phyloP scores from a whole-genome alignment of 2,797 vertebrate species.

The Periophthalmus magnuspinnatus region DNA sequence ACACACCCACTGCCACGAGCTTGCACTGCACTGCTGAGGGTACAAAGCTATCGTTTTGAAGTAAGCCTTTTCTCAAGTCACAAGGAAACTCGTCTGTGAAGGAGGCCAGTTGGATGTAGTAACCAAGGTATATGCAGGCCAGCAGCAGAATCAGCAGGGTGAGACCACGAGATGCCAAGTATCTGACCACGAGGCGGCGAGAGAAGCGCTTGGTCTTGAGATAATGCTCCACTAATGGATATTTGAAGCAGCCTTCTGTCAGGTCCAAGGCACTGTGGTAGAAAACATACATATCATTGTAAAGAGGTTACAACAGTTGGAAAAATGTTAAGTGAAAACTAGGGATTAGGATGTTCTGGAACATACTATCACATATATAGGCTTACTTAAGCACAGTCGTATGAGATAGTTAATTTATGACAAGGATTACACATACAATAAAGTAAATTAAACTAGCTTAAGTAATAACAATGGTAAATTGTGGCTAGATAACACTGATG shows the following conservation, averaged over 20 bases:
- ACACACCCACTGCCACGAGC: conserved; percentile 90
- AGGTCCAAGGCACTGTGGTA: conserved; percentile 82
- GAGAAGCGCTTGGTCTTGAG: conserved; percentile 88
- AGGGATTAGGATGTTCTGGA: not conserved
- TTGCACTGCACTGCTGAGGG: conserved; percentile 88
- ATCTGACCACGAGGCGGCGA: conserved; percentile 80
- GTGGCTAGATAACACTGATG: too few relatives aligned
- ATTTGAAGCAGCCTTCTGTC: conserved; percentile 88
- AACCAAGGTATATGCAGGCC: conserved; percentile 86
- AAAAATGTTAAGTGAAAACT: conserved; percentile 2
- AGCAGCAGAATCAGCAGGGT: conserved; percentile 82
- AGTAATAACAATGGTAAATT: too few relatives aligned
- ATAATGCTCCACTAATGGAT: conserved; percentile 94
- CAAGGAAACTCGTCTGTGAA: conserved; percentile 91
- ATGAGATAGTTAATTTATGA: not conserved
- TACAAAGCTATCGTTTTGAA: conserved; percentile 82
- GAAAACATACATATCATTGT: conserved; percentile 16
- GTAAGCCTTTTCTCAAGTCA: conserved; percentile 84
- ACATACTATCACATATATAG: not conserved
- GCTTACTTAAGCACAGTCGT: not conserved
- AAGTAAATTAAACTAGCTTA: too few relatives aligned
- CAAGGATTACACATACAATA: too few relatives aligned
- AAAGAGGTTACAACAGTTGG: not conserved
- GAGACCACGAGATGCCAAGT: conserved; percentile 83
- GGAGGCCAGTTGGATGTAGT: conserved; percentile 89